phyloP scores from a whole-genome alignment of 2,888 invertebrate genomes.

The Calephelis perditalis region DNA sequence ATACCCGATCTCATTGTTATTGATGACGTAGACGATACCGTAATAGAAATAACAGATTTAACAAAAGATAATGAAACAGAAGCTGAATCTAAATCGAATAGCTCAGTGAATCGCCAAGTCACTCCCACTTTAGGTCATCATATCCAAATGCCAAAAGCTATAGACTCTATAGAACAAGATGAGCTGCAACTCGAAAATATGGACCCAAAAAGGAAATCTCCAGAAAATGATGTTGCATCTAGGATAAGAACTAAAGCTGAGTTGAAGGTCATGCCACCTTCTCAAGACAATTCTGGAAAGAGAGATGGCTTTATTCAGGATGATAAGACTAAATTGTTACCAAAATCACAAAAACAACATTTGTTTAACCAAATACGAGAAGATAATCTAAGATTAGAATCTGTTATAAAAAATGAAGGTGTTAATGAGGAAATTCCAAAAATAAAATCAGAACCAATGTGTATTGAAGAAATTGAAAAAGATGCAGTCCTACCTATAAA shows the following conservation, averaged over 20 bases:
- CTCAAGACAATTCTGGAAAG: constrained; percentile 49
- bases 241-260: constrained; percentile 93
- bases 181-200: constrained; percentile 48
- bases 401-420: constrained; percentile 81
- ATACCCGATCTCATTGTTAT: constrained; percentile 71
- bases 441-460: constrained; percentile 82
- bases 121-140: constrained; percentile 54
- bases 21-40: constrained; percentile 68
- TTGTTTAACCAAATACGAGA: constrained; percentile 69
- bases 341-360: constrained; percentile 65
- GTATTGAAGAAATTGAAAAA: constrained; percentile 81
- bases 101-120: constrained; percentile 27
- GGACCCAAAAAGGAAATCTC: constrained; percentile 56
- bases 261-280: constrained; percentile 80
- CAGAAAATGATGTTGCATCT: constrained; percentile 79
- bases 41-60: constrained; percentile 68
- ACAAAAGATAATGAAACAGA: constrained; percentile 58
- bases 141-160: constrained; percentile 82
- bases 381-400: constrained; percentile 62
- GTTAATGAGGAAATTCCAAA: constrained; percentile 75
- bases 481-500: constrained; percentile 70
- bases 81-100: constrained; percentile 35
- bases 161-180: constrained; percentile 80
- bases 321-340: constrained; percentile 52
- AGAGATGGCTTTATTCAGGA: constrained; percentile 38